Conservation (phyloP, 2,797 vertebrate species). For the Thaleichthys pacificus region DNA sequence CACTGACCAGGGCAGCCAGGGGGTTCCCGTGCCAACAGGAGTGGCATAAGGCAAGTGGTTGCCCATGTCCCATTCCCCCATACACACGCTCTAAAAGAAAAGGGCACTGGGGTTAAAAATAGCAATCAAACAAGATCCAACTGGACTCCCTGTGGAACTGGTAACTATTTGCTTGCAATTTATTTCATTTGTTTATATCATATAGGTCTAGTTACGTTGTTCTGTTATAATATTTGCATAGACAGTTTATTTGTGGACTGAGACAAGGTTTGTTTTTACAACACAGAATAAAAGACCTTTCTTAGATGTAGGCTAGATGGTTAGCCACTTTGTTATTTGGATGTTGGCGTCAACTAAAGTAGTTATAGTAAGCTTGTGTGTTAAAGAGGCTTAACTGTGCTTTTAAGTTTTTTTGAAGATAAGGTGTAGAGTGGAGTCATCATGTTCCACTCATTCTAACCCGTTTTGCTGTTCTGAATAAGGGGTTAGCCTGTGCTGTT, state of each 20-base stretch:
- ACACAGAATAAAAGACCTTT: neutral
- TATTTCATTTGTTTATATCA: conserved; percentile 49
- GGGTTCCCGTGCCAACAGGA: conserved; percentile 38
- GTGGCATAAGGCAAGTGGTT: conserved; percentile 21
- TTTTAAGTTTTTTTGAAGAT: conserved; percentile 1
- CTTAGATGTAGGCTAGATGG: neutral
- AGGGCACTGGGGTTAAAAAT: conserved; percentile 75
- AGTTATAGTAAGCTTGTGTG: neutral
- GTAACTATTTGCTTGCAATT: conserved; percentile 25
- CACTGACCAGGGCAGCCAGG: conserved; percentile 6
- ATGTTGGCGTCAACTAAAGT: neutral
- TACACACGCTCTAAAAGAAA: conserved; percentile 53
- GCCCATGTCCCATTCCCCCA: conserved; percentile 39
- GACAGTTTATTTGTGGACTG: too few relatives aligned
- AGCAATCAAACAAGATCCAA: conserved; percentile 69
- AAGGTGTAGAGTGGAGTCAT: conserved; percentile 9
- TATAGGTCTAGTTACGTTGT: neutral
- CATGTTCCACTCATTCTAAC: conserved; percentile 4
- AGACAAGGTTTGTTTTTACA: too few relatives aligned
- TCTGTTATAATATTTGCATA: too few relatives aligned
- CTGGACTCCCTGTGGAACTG: conserved; percentile 48
- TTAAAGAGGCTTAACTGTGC: too few relatives aligned
- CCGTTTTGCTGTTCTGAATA: neutral
- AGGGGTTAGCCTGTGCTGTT: too few relatives aligned
- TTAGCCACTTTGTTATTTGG: neutral